These are phyloP conservation scores for Cataglyphis cursor DNA, from an alignment of 2,888 invertebrate species.

Conservation along the genomic window DNA sequence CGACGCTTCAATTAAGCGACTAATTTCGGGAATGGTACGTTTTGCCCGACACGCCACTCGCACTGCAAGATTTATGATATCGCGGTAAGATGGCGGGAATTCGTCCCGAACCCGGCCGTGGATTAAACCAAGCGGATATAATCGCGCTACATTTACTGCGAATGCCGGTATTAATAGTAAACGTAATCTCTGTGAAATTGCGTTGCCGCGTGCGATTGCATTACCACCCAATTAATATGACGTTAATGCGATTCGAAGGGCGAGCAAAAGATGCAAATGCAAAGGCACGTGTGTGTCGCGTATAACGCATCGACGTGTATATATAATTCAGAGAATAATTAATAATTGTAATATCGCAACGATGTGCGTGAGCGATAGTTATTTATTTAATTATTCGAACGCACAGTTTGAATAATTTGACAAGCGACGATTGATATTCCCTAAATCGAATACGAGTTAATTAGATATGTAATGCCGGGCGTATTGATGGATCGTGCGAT, in stretches of 20 bases:
- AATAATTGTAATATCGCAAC: conserved; percentile 18
- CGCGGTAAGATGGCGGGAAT: conserved; percentile 51
- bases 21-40: conserved; percentile 69
- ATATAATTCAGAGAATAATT: conserved; percentile 25
- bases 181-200: conserved; percentile 64
- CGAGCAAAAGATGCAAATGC: conserved; percentile 39
- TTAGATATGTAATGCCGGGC: neutral
- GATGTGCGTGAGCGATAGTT: too few species aligned
- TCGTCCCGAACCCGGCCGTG: conserved; percentile 28
- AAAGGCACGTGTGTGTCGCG: neutral
- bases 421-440: conserved; percentile 13
- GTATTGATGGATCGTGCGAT: neutral
- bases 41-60: conserved; percentile 39
- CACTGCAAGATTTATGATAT: conserved; percentile 59
- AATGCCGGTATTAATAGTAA: conserved; percentile 35
- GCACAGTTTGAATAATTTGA: conserved; percentile 12
- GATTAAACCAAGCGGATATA: conserved; percentile 63
- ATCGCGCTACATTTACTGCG: conserved; percentile 20
- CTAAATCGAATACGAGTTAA: conserved; percentile 8
- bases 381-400: conserved; percentile 36
- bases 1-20: conserved; percentile 74
- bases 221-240: conserved; percentile 52
- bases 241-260: conserved; percentile 52
- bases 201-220: conserved; percentile 41
- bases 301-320: neutral